Evolutionary conservation across 2,888 invertebrate genomes (phyloP), one percentile per base, ranked within the genome.

Genomic region (Oligia strigilis): DNA sequence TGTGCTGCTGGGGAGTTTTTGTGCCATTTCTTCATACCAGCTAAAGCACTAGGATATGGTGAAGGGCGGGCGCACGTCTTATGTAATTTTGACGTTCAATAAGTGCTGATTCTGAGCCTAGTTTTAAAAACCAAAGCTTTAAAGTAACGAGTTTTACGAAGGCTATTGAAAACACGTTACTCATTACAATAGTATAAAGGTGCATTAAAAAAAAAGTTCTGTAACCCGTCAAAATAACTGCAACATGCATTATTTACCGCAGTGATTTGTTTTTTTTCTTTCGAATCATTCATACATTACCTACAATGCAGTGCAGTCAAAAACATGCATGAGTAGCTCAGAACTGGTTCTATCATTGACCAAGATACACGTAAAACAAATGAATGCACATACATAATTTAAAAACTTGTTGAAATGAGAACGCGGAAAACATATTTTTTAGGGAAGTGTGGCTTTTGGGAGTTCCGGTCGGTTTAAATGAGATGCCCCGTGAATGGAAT

Each of bases 371-470:
- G n/a, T 17, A 19, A 43, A 72, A 23, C 64, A 75, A 67, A 79
- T 60, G 23, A 72, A 65, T 75, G 40, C 46, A 40, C 40, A 2
- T 64, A 75, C 62, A 80, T 83, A 62, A 77, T 71, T 70, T 78
- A 71, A 78, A 72, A 84, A 80, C 80, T 84, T 36, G 75, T 71
- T 60, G 8, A 58, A 76, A 78, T 23, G 52, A 74, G 75, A 82
- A 84, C 82, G 40, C 73, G 70, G 19, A 75, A 66, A 60, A 72
- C 52, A 64, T 78, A n/a, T 73, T 70, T 74, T 67, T 13, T 46
- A 74, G 60, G 75, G 71, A 79, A 84, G 73, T 72, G 43, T 73
- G 60, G 23, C 29, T 80, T 85, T 75, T 69, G 40, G 62, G 23
- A 69, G 70, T 80, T 77, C 83, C 75, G 13, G 72, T 67, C 73